These are phyloP conservation scores for Caenorhabditis sinica DNA, from an alignment of 2,888 invertebrate genomes.

Conservation along the genomic window DNA sequence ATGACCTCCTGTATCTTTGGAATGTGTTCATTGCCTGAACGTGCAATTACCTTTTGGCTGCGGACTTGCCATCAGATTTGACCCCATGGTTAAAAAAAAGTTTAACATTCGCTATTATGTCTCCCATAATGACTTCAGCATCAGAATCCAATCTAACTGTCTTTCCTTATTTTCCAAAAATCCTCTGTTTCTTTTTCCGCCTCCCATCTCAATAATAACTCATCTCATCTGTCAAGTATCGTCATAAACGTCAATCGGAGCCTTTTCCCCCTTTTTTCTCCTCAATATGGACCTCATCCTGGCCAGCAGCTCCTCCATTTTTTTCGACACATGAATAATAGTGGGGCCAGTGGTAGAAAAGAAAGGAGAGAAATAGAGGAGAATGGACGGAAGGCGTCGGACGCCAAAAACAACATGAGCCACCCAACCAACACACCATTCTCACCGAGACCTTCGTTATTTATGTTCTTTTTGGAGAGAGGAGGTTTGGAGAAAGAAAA, in stretches of 20 bases:
- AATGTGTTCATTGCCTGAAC: no score
- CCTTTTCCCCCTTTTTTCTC: neutral
- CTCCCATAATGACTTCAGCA: no score
- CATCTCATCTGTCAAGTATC: slow-evolving; percentile 33
- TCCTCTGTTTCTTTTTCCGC: neutral
- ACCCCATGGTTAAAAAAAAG: no score
- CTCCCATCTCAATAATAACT: neutral
- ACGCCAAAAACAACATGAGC: slow-evolving; percentile 51
- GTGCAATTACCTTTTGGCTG: no score
- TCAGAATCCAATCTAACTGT: no score
- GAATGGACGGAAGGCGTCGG: slow-evolving; percentile 32
- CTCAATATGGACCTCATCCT: slow-evolving; percentile 12
- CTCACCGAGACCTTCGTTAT: slow-evolving; percentile 35
- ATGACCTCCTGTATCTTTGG: no score
- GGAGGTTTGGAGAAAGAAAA: neutral
- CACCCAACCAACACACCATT: slow-evolving; percentile 35
- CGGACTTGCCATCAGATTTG: no score
- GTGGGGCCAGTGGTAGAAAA: slow-evolving; percentile 32
- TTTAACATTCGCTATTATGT: no score
- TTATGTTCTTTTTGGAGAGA: slow-evolving; percentile 30
- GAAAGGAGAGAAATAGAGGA: neutral
- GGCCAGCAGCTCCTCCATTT: neutral
- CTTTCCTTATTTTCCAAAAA: neutral
- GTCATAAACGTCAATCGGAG: slow-evolving; percentile 25
- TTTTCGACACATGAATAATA: slow-evolving; percentile 43